Evolutionary conservation across 2,797 vertebrate genomes (phyloP), one percentile per base, ranked within the genome.

Genomic region (Gymnothorax javanicus): DNA sequence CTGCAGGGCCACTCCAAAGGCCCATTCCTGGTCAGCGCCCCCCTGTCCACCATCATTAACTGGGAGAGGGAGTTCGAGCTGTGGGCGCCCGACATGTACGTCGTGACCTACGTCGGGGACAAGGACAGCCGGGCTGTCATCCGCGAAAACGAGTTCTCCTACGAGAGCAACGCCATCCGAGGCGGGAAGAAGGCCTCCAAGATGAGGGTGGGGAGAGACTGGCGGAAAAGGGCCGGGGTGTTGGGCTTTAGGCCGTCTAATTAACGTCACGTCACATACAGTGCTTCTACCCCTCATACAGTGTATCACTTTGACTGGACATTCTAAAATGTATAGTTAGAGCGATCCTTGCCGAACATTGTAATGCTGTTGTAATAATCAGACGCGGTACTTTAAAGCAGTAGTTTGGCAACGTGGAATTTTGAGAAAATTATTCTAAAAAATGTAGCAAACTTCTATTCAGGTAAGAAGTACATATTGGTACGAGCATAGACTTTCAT

Each of bases 61-160:
- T 99, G 98, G 98, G 98, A 99, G 89, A 95, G 98, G 84, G 98
- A 99, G 93, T 99, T 99, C 94, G 98, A 99, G 93, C 96, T 99
- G 98, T 99, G 98, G 98, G 98, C 98, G 15, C 98, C 98, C 0
- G 98, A 99, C 91, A 98, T 99, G 97, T 99, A 99, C 0, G 98
- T 99, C 85, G 98, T 99, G 86, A 99, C 99, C 20, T 99, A 99
- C 0, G 96, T 99, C 0, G 99, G 99, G 0, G 99, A 99, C 93
- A 99, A 99, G 93, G 98, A 99, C 94, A 99, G 98, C 93, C 95
- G 99, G 79, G 99, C 98, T 12, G 98, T 99, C 89, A 99, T 99
- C 93, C 94, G 99, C 83, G 98, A 99, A 91, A 99, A 99, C 12
- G 99, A 99, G 93, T 99, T 99, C 93, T 98, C 98, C 84, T 99